Evolutionary conservation across 2,888 invertebrate genomes (phyloP), one percentile per base, ranked within the genome.

Genomic region (Tuberolachnus salignus): DNA sequence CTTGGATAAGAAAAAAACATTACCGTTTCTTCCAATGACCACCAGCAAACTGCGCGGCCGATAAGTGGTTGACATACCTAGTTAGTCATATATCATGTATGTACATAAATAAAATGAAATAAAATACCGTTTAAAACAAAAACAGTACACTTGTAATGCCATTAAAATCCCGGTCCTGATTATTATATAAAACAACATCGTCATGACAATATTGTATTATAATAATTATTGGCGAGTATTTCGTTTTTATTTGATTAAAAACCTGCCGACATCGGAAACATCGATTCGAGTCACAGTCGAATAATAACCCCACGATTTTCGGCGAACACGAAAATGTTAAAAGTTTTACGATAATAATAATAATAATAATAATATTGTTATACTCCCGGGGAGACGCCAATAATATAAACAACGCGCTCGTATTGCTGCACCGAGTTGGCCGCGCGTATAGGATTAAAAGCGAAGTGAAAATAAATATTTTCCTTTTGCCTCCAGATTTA

Each of bases 401-500:
- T 59, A 26, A 34, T 53, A 59, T 66, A 75, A 67, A 34, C 57
- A 34, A 21, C 53, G 34, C 64, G 57, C 55, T 26, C 55, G 71
- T 53, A 49, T 44, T 53, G 63, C 69, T 4, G 3, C 3, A 6
- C 34, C 34, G 61, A 67, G 49, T 67, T 49, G 57, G 59, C 67
- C 6, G 34, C 34, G 34, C 34, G 34, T 34, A 59, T 59, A 78
- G 78, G 78, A 78, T 78, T 78, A 78, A 78, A 78, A 78, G 59
- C 78, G 59, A 78, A 78, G 78, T 78, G 78, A 78, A 78, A 78
- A 78, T 78, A 78, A 78, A 78, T 78, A 78, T 78, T 78, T 78
- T 78, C 78, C 42, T 78, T 78, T 78, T 67, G 67, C 78, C 57
- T 57, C 51, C 57, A 69, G 78, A 78, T 78, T 78, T 78, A 78